Evolutionary conservation across 2,888 invertebrate genomes (phyloP), one percentile per base, ranked within the genome.

Genomic region (Bombylius discolor): DNA sequence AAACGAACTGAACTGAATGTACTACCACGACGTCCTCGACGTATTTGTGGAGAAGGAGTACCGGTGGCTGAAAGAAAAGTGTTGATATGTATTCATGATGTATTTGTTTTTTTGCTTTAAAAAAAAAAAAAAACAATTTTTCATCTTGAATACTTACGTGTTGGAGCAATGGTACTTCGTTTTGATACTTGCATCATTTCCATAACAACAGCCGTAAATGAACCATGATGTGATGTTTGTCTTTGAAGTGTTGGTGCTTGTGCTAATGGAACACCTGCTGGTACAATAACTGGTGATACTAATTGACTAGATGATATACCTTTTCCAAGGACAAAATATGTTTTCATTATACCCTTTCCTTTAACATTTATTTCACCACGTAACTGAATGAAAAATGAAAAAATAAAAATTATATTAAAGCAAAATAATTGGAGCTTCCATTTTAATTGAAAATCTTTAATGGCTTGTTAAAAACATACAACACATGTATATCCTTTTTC

Each of bases 271-370:
- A 72, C 64, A 52, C 73, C 72, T 12, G 71, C 67, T 13, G 69
- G 72, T 57, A 69, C 51, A 6, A 70, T 66, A 5, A 68, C 66
- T 0, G 74, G 74, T 31, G 73, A 72, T 39, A 68, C 64, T 53
- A 72, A 56, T 60, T 71, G 70, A 63, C 70, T 71, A 47, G 68
- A 64, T 9, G 68, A 64, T 23, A 68, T 67, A 49, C 70, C 73
- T 55, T 82, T 80, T 23, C 86, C 86, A 52, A 82, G 74, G 53
- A 96, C 89, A 76, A 89, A 94, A 76, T 87, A 94, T n/a, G 95
- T 96, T 72, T 91, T 87, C 95, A 96, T 95, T 62, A 85, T 83
- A 0, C 96, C 96, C 73, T 96, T 96, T 58, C 96, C 96, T 71
- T 96, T 96, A 36, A 96, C 95, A 59, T 86, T 85, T 56, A 96